These are phyloP conservation scores for Parapsyche elsis DNA, from an alignment of 1,140 invertebrate species.

Conservation along the genomic window DNA sequence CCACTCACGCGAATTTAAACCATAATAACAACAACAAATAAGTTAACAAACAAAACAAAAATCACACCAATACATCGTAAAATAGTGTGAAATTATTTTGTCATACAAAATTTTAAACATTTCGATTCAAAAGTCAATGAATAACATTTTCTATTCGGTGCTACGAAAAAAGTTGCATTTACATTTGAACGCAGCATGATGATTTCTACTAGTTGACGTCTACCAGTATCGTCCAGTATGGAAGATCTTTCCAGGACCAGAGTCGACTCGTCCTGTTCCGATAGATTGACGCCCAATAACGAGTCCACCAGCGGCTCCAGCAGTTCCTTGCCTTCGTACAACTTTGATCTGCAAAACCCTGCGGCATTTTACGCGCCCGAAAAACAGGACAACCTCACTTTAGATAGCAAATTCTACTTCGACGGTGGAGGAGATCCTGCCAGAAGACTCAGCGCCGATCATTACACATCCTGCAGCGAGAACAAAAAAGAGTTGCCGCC, in stretches of 20 bases:
- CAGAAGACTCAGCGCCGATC: neutral
- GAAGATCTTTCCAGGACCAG: neutral
- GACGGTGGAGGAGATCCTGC: constrained; percentile 15
- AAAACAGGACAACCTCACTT: neutral
- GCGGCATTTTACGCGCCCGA: neutral
- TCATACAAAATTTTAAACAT: neutral
- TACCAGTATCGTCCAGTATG: neutral
- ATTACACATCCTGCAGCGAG: neutral
- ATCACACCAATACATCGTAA: neutral
- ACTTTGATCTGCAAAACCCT: neutral
- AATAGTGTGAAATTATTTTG: neutral
- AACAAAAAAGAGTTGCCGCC: neutral
- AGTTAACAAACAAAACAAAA: neutral
- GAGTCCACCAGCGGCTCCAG: constrained; percentile 32
- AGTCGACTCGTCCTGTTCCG: constrained; percentile 17
- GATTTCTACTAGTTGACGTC: neutral
- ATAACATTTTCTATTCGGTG: neutral
- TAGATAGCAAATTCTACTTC: constrained; percentile 25
- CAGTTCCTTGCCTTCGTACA: constrained; percentile 14
- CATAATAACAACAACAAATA: neutral
- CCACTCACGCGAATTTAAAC: neutral
- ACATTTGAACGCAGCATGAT: neutral
- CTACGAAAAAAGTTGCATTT: neutral
- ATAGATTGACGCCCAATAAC: constrained; percentile 12
- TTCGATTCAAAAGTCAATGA: neutral